Evolutionary conservation across 2,797 vertebrate genomes (phyloP).

Genomic region (Smutsia gigantea): DNA sequence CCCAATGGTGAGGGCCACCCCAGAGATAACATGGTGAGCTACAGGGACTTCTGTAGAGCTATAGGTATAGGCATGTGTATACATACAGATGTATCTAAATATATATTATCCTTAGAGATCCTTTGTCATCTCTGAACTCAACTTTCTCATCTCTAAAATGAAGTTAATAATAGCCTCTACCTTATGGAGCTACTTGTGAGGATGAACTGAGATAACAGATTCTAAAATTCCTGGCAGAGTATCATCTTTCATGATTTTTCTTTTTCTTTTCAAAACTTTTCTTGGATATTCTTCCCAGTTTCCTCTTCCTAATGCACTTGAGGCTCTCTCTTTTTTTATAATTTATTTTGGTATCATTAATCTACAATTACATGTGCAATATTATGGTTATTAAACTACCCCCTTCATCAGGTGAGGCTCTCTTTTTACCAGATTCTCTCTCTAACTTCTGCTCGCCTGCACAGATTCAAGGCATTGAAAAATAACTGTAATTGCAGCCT

Average conservation of each 20-base stretch:
- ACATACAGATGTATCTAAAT: not conserved
- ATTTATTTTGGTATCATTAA: no score
- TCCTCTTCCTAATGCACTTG: not conserved
- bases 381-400: no score
- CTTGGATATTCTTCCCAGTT: not conserved
- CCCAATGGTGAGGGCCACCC: no score
- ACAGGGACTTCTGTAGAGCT: no score
- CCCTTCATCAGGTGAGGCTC: no score
- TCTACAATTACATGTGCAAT: no score
- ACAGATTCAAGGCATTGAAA: not conserved
- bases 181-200: not conserved
- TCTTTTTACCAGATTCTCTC: slow-evolving; percentile 21
- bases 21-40: no score
- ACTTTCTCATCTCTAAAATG: not conserved
- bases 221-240: not conserved
- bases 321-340: no score
- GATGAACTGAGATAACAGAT: not conserved
- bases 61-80: accelerated
- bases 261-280: not conserved
- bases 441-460: slow-evolving; percentile 49
- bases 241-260: not conserved
- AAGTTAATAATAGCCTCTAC: not conserved
- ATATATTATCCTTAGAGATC: not conserved
- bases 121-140: not conserved
- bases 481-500: not conserved